Base-by-base conservation (phyloP, 2,797 vertebrate species). In the Melanotaenia boesemani region DNA sequence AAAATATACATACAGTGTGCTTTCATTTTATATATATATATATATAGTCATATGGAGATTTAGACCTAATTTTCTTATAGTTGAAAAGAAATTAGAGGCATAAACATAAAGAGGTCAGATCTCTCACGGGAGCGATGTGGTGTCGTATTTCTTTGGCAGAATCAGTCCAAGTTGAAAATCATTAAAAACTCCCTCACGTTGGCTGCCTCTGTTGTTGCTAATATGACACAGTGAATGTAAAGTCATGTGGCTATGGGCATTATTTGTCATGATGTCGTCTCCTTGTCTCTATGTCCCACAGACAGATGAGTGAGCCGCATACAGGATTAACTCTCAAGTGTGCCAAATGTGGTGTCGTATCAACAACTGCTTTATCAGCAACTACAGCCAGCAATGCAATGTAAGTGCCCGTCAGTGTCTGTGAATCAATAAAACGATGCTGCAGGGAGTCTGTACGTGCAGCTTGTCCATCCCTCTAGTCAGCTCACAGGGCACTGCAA, bases 251-350 rank as follows among this genome's bases (percentile, higher is more conserved):
- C 80, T 85, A 66, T 88, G 76, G 61, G 83, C 71, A 39, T 79
- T 86, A 85, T 90, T 89, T 91, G 91, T 93, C 88, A 89, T 88
- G 86, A 84, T 88, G 76, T 89, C 87, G 86, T 90, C 88, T 91
- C 76, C 83, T 79, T 91, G 84, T 90, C 84, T 90, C 73, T 87
- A 72, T 97, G 96, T 96, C 96, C 96, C 88, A 94, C 97, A 99
- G 98, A 97, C 98, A 99, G 96, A 99, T 99, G 98, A 99, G 97
- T 94, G 98, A 99, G 95, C 98, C 98, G 91, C 98, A 99, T 96
- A 98, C 97, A 94, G 98, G 98, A 96, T 96, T 99, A 96, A 99
- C 98, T 94, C 97, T 99, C 96, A 99, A 99, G 97, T 99, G 98
- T 96, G 98, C 98, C 96, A 99, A 99, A 96, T 99, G 98, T 95